Percentiles rank a stretch among this genome's conserved stretches.
These are phyloP conservation scores for Chelon labrosus DNA, from an alignment of 2,797 vertebrate genomes.

Conservation along the genomic window DNA sequence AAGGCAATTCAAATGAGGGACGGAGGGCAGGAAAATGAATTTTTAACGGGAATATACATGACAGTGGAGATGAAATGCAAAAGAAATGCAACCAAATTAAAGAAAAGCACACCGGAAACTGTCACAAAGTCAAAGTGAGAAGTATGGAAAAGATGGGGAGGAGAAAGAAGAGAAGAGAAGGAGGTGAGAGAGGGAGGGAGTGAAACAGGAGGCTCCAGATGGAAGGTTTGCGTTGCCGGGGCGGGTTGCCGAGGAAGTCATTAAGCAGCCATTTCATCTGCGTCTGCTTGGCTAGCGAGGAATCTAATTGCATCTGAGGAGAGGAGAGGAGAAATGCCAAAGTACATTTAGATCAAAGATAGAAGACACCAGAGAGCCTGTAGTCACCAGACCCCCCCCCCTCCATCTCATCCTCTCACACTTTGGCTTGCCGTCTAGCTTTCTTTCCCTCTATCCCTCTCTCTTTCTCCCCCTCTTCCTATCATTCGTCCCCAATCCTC, in stretches of 20 bases:
- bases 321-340: conserved; percentile 83
- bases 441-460: conserved; percentile 33
- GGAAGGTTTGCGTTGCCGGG: conserved; percentile 79
- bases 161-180: conserved; percentile 20
- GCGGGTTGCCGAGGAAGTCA: conserved; percentile 83
- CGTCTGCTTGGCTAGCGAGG: conserved; percentile 82
- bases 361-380: conserved; percentile 77
- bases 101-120: conserved; percentile 28
- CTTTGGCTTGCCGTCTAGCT: conserved; percentile 58
- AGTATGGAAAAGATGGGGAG: conserved; percentile 37
- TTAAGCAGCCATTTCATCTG: conserved; percentile 86
- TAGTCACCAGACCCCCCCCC: conserved; percentile 61
- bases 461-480: background rate
- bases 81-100: conserved; percentile 27
- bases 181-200: conserved; percentile 25
- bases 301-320: conserved; percentile 85
- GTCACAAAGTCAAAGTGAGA: conserved; percentile 56
- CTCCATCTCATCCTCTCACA: conserved; percentile 54
- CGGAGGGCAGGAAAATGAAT: background rate
- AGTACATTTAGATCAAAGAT: conserved; percentile 85
- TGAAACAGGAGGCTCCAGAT: conserved; percentile 80
- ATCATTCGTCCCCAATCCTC: conserved; percentile 18
- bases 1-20: background rate
- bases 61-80: conserved; percentile 33
- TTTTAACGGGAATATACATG: conserved; percentile 17